Evolutionary conservation across 2,113 vertebrate species (phyloP).

Genomic region (Ceyx margarethae): DNA sequence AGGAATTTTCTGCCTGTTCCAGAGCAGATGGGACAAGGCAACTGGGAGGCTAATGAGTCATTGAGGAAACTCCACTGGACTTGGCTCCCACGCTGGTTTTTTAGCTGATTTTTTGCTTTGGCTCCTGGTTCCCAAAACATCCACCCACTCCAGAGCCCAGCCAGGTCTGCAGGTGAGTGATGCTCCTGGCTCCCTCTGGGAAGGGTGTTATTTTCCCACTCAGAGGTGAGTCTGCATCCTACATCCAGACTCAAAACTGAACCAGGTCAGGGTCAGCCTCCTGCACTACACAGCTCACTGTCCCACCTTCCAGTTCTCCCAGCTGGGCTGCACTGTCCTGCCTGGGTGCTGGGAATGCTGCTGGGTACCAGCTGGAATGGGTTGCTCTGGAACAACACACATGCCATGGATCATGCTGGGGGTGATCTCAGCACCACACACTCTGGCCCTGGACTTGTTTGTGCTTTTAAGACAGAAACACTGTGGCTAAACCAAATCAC

Average conservation of each 20-base stretch:
- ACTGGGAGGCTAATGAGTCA: background rate
- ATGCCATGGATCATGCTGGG: background rate
- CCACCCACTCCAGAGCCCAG: background rate
- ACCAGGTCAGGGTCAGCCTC: background rate
- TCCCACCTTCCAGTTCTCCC: background rate
- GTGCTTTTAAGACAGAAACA: background rate
- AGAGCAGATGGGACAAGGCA: background rate
- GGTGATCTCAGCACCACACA: background rate
- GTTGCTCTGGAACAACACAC: background rate
- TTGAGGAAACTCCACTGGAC: background rate
- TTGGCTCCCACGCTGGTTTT: background rate
- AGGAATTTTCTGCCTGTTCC: background rate
- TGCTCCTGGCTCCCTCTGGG: background rate
- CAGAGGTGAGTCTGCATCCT: background rate
- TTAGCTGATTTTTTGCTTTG: background rate
- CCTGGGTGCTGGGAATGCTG: rapidly evolving
- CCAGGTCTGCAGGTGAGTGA: background rate
- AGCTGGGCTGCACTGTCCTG: background rate
- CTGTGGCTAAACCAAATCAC: background rate
- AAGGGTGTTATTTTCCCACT: rapidly evolving
- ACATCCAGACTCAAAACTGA: rapidly evolving
- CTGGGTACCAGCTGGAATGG: background rate
- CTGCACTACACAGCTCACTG: background rate
- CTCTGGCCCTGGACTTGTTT: background rate
- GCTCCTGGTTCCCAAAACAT: background rate